phyloP scores from a whole-genome alignment of 92 coral and sea anemone genomes.

The Zoanthus sansibaricus region DNA sequence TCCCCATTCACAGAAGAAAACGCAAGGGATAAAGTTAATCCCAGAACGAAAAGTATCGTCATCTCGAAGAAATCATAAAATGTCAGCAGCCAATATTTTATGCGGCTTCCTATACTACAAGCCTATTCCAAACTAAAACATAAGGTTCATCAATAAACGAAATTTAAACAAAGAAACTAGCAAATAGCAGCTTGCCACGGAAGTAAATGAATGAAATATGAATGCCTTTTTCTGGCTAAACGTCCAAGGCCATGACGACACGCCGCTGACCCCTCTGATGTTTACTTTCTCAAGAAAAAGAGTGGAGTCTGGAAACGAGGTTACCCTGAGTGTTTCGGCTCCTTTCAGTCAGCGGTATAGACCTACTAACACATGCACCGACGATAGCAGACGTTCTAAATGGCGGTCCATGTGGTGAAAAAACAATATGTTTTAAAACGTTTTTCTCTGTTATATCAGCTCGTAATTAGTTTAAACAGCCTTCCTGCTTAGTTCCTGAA shows the following conservation, averaged over 20 bases:
- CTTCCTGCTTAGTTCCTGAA: not conserved
- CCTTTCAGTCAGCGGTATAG: slow-evolving; percentile 1
- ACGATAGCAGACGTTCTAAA: slow-evolving; percentile 39
- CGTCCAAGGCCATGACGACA: not conserved
- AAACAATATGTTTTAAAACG: not conserved
- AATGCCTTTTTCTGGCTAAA: not conserved
- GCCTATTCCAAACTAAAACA: slow-evolving; percentile 8
- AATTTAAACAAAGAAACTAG: slow-evolving; percentile 7
- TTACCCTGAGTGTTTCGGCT: not conserved
- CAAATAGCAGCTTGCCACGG: slow-evolving; percentile 48
- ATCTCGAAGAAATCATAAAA: not conserved
- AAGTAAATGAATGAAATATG: not conserved
- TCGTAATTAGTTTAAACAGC: slow-evolving; percentile 2
- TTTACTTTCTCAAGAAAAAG: not conserved
- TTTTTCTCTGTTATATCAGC: not conserved
- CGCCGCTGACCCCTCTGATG: slow-evolving; percentile 37
- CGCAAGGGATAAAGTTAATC: not conserved
- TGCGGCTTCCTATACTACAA: not conserved
- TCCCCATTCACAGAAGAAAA: slow-evolving; percentile 35
- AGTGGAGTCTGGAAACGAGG: no score
- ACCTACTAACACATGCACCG: slow-evolving; percentile 16
- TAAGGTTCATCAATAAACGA: slow-evolving; percentile 26
- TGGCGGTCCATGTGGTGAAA: slow-evolving; percentile 35
- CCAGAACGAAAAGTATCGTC: slow-evolving; percentile 32
- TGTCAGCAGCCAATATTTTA: not conserved